Conservation (phyloP, 2,797 vertebrate genomes). For the Notamacropus eugenii region DNA sequence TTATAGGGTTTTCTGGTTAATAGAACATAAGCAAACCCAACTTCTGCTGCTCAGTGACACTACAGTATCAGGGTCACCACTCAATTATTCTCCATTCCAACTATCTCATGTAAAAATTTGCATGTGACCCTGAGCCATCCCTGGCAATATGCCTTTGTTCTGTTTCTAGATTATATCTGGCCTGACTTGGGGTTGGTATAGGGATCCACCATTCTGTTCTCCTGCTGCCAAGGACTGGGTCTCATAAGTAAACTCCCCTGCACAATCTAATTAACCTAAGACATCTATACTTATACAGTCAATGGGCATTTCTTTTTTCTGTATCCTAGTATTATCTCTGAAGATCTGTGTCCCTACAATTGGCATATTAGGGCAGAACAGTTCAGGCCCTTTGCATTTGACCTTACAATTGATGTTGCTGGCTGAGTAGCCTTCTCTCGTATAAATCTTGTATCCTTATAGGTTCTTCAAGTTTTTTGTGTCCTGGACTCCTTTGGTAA, state of each 20-base stretch:
- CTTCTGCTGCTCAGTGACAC: slow-evolving; percentile 58
- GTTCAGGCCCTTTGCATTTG: neutral
- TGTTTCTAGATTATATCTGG: neutral
- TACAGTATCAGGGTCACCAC: neutral
- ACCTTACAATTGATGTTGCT: neutral
- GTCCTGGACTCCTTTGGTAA: neutral
- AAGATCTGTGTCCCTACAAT: neutral
- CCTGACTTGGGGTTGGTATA: neutral
- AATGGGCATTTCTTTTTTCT: neutral
- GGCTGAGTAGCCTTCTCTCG: neutral
- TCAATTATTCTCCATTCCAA: neutral
- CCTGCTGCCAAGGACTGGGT: neutral
- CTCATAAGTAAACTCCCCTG: neutral
- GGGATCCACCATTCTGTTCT: neutral
- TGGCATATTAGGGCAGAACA: neutral
- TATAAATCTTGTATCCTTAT: neutral
- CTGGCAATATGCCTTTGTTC: neutral
- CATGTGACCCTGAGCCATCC: neutral
- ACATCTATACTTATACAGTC: neutral
- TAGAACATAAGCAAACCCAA: slow-evolving; percentile 69
- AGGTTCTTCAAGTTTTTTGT: neutral
- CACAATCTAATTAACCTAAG: neutral
- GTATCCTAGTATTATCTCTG: neutral
- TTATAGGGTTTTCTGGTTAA: slow-evolving; percentile 60
- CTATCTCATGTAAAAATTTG: neutral